Conservation (phyloP, 1,140 invertebrate genomes). For the Ooceraea biroi region DNA sequence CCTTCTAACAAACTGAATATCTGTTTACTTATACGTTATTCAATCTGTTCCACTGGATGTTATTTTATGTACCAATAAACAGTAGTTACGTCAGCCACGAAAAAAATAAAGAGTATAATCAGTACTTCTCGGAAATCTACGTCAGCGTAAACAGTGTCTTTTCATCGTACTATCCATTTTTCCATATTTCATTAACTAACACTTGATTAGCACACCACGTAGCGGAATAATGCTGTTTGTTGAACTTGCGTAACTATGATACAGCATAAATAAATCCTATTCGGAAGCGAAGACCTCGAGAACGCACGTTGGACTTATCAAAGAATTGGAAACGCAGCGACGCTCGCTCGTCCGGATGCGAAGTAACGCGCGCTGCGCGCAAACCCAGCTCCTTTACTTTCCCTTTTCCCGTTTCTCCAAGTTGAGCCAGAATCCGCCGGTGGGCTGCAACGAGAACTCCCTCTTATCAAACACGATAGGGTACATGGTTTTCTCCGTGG, state of each 20-base stretch:
- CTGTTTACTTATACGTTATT: too few species aligned
- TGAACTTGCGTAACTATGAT: not conserved
- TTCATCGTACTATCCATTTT: not conserved
- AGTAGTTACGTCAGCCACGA: not conserved
- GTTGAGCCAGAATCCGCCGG: slow-evolving; percentile 78
- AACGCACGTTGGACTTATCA: not conserved
- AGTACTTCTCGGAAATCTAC: too few species aligned
- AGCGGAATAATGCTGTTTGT: not conserved
- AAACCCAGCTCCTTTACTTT: not conserved
- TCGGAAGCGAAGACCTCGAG: not conserved
- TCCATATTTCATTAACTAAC: not conserved
- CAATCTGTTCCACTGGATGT: not conserved
- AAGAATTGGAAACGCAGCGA: not conserved
- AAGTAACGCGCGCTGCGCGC: too few species aligned
- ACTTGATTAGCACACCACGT: too few species aligned
- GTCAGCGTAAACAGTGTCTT: not conserved
- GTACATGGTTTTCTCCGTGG: slow-evolving; percentile 68
- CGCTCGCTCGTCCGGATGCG: too few species aligned
- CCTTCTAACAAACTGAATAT: not conserved
- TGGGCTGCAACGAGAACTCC: slow-evolving; percentile 70
- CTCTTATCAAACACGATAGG: slow-evolving; percentile 73
- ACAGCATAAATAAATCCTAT: slow-evolving; percentile 1
- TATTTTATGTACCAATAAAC: not conserved
- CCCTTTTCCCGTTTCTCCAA: slow-evolving; percentile 66
- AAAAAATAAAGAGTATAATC: not conserved